These are phyloP conservation scores for Tetrapedia diversipes DNA, from an alignment of 2,888 invertebrate species.

Conservation along the genomic window DNA sequence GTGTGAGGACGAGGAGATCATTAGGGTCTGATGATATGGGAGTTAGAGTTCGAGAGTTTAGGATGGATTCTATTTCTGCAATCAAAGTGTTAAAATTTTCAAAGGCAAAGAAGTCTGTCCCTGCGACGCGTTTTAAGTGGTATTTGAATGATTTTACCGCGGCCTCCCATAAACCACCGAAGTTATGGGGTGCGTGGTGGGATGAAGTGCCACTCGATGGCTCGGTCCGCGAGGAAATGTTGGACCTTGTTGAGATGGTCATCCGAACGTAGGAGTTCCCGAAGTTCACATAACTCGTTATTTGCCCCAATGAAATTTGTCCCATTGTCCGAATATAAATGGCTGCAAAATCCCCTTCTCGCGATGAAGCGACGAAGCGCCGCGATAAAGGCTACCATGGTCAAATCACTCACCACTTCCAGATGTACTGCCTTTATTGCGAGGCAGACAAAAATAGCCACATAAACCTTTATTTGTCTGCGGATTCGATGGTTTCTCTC, in stretches of 20 bases:
- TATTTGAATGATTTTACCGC: background rate
- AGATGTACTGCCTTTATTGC: background rate
- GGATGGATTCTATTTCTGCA: slow-evolving; percentile 6
- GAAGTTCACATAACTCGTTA: background rate
- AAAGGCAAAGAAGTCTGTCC: background rate
- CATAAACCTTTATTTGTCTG: background rate
- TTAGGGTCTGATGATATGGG: slow-evolving; percentile 2
- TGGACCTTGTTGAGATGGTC: background rate
- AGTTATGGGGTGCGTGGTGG: background rate
- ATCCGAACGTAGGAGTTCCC: background rate
- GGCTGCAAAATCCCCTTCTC: background rate
- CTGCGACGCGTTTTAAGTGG: background rate
- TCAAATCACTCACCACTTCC: background rate
- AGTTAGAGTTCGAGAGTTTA: background rate
- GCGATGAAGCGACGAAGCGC: slow-evolving; percentile 1
- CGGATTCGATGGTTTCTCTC: background rate
- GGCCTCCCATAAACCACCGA: slow-evolving; percentile 7
- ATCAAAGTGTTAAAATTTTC: background rate
- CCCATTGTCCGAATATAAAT: background rate
- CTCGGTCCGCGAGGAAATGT: background rate
- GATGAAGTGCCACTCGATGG: slow-evolving; percentile 10
- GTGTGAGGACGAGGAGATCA: background rate
- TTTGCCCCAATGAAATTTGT: slow-evolving; percentile 10
- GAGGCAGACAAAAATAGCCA: slow-evolving; percentile 1
- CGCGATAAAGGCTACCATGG: background rate